Conservation (phyloP, 2,113 vertebrate species). For the Pseudopodoces humilis region DNA sequence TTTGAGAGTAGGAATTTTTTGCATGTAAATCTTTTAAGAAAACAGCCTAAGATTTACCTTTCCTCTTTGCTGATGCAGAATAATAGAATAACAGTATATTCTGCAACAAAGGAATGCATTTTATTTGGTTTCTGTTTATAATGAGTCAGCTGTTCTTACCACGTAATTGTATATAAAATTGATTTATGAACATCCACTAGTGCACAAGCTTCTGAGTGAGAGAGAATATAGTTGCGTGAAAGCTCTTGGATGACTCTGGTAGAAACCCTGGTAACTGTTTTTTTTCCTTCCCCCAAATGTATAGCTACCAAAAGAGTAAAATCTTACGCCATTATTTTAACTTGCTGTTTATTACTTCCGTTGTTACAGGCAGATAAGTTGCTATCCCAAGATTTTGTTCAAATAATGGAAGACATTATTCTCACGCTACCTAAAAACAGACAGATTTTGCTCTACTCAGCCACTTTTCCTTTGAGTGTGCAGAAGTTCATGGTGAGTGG, state of each 20-base stretch:
- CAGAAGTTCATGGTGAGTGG: constrained; percentile 97
- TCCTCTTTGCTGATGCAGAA: background rate
- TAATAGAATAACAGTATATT: background rate
- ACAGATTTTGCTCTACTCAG: constrained; percentile 98
- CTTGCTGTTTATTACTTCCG: background rate
- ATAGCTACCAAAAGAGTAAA: background rate
- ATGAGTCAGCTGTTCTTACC: background rate
- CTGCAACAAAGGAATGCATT: background rate
- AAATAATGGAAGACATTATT: constrained; percentile 99
- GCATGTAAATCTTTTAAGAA: background rate
- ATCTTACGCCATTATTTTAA: background rate
- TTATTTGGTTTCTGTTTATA: background rate
- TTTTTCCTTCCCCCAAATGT: background rate
- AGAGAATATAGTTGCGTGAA: background rate
- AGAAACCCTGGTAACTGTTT: background rate
- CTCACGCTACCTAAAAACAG: constrained; percentile 94
- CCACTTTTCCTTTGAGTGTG: constrained; percentile 97
- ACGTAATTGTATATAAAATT: fast-evolving
- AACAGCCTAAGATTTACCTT: background rate
- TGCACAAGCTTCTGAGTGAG: background rate
- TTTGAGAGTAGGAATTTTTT: background rate
- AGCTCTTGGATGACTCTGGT: background rate
- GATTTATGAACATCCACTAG: background rate
- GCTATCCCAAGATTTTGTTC: constrained; percentile 98
- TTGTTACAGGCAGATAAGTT: constrained; percentile 93